These are phyloP conservation scores for Polyploca ridens DNA, from an alignment of 2,888 invertebrate genomes.

Conservation along the genomic window DNA sequence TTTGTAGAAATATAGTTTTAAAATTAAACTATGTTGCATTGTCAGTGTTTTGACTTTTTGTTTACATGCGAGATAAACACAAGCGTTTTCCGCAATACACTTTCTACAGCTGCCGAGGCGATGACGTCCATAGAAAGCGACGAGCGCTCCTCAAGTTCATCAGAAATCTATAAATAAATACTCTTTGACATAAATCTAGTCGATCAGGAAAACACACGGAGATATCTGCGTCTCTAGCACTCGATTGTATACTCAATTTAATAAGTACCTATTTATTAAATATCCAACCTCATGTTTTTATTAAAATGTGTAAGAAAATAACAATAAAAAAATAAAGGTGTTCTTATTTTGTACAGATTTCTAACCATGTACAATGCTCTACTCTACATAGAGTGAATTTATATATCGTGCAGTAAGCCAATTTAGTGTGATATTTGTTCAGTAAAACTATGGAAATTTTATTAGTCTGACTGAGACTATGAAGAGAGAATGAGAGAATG, in stretches of 20 bases:
- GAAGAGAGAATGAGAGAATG: too few species aligned
- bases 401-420: too few species aligned
- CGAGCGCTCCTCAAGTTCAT: slow-evolving; percentile 38
- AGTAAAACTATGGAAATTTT: too few species aligned
- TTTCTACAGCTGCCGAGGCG: slow-evolving; percentile 34
- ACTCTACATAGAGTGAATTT: too few species aligned
- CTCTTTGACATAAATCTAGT: slow-evolving; percentile 15
- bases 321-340: too few species aligned
- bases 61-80: not conserved
- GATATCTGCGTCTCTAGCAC: not conserved
- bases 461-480: too few species aligned
- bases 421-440: too few species aligned
- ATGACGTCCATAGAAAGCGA: slow-evolving; percentile 42
- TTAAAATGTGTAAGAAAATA: not conserved
- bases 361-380: too few species aligned
- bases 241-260: not conserved
- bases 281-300: not conserved
- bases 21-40: not conserved
- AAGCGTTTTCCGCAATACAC: slow-evolving; percentile 29
- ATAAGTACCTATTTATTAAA: not conserved
- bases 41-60: not conserved
- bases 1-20: too few species aligned
- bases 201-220: slow-evolving; percentile 3
- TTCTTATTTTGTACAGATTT: too few species aligned
- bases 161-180: slow-evolving; percentile 47